phyloP scores from a whole-genome alignment of 2,797 vertebrate genomes.

The Sebastes dallii region DNA sequence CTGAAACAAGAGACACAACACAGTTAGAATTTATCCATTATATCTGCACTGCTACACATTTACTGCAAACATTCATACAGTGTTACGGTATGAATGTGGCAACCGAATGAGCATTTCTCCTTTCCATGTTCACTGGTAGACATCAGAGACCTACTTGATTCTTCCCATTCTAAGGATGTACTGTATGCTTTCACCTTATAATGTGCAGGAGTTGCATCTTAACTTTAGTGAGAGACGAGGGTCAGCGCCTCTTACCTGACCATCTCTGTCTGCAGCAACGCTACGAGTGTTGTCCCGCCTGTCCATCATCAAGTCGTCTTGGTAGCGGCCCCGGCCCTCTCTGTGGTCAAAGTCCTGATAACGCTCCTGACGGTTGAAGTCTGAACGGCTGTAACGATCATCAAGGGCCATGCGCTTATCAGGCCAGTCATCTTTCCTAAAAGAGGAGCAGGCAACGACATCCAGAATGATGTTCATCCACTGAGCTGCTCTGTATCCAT shows the following conservation, averaged over 20 bases:
- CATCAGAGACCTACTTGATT: neutral
- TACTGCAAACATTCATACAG: neutral
- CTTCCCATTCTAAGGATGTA: neutral
- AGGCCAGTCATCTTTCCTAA: slow-evolving; percentile 91
- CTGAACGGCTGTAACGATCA: slow-evolving; percentile 86
- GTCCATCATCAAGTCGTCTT: slow-evolving; percentile 85
- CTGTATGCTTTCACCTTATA: neutral
- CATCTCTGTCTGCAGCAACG: slow-evolving; percentile 84
- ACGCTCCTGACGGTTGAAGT: slow-evolving; percentile 88
- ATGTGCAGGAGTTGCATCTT: neutral
- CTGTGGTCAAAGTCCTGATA: slow-evolving; percentile 94
- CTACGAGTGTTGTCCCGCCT: slow-evolving; percentile 87
- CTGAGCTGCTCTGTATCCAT: neutral
- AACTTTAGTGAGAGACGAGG: neutral
- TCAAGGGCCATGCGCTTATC: slow-evolving; percentile 91
- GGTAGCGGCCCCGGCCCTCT: slow-evolving; percentile 90
- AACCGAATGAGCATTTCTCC: neutral
- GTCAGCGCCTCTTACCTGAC: slow-evolving; percentile 79
- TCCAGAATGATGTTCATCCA: neutral
- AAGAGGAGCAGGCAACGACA: neutral
- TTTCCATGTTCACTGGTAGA: neutral
- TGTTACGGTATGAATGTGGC: too few species aligned
- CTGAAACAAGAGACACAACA: slow-evolving; percentile 68
- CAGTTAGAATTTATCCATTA: fast-evolving
- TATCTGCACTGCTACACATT: fast-evolving